Evolutionary conservation across 2,797 vertebrate species (phyloP), one percentile per base, ranked within the genome.

Genomic region (Macroramphosus scolopax): DNA sequence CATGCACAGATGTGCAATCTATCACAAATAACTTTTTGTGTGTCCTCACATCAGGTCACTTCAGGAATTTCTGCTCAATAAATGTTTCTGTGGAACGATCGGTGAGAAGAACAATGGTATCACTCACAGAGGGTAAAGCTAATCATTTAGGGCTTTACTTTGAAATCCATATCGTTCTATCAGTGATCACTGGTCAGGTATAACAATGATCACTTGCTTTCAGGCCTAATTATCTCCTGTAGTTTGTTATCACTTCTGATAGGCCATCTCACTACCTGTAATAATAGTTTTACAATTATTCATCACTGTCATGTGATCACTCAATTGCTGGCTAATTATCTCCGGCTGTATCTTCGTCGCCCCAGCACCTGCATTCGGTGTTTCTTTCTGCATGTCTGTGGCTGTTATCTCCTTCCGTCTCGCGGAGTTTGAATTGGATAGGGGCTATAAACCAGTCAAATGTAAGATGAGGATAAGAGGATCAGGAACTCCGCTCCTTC

Each of bases 311-410:
- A 17, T 36, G 47, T 51, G 52, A 66, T 69, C 52, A 47, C 40
- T 70, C 58, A 61, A 51, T 80, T 77, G 71, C 58, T 58, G 54
- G 50, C 56, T 69, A 56, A 73, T 77, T 68, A 75, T 68, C 33
- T 35, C 6, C 33, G 40, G 46, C 53, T 69, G 61, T 72, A 63
- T 66, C 28, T 50, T 26, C 38, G 56, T 10, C 33, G 42, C 51
- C 38, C 54, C 47, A 34, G 14, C 35, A 46, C 60, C 55, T 72
- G 46, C 65, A 76, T 77, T 80, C 64, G 51, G 46, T n/a, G 36
- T 56, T 75, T 61, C 47, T 66, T 50, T 30, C 29, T 17, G 36
- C 56, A 62, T 53, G 59, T 63, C 49, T 67, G 39, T 39, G 32
- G 51, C 48, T 34, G 33, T 58, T 78, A 78, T 75, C 66, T 38